phyloP scores from a whole-genome alignment of 2,888 invertebrate genomes.

The Thereva nobilitata region DNA sequence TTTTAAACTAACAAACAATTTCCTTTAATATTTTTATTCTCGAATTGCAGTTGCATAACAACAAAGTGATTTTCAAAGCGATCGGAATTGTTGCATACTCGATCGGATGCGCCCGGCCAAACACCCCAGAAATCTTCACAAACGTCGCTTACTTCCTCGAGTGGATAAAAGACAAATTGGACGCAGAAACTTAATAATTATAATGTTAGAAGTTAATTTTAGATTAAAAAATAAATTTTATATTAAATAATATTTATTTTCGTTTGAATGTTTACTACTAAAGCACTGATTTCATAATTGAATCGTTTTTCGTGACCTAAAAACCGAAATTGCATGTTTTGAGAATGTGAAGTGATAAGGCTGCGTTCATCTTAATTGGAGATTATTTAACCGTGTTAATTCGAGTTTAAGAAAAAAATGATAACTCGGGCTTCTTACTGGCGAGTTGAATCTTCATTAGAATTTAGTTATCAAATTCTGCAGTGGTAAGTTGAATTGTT shows the following conservation, averaged over 20 bases:
- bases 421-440: too few relatives aligned
- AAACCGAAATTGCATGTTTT: too few relatives aligned
- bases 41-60: slow-evolving; percentile 4
- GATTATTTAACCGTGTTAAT: too few relatives aligned
- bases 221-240: neutral
- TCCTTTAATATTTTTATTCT: neutral
- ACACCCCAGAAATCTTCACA: slow-evolving; percentile 68
- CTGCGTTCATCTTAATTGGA: too few relatives aligned
- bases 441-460: too few relatives aligned
- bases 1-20: neutral
- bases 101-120: slow-evolving; percentile 65
- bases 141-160: slow-evolving; percentile 64
- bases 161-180: slow-evolving; percentile 62
- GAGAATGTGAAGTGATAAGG: too few relatives aligned
- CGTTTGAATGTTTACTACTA: neutral
- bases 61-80: slow-evolving; percentile 54
- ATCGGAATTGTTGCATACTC: slow-evolving; percentile 73
- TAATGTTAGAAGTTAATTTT: slow-evolving; percentile 6
- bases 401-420: too few relatives aligned
- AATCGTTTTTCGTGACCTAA: neutral
- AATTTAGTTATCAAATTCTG: too few relatives aligned
- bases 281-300: neutral
- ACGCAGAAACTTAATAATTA: slow-evolving; percentile 48
- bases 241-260: neutral
- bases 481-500: too few relatives aligned